Conservation (phyloP, 2,113 vertebrate genomes). For the Sorex fumeus region DNA sequence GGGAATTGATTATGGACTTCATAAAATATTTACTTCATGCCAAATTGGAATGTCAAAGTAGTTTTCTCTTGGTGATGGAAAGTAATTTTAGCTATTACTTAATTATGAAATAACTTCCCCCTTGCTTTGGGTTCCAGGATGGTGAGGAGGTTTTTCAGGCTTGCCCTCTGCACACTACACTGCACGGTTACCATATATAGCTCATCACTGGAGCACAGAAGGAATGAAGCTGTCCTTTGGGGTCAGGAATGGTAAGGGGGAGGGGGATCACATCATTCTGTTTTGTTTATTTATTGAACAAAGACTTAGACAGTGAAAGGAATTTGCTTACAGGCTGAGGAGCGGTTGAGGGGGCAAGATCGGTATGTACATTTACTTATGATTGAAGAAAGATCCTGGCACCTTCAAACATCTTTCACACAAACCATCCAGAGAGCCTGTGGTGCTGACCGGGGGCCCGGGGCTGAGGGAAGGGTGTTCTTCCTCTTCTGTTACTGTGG, state of each 20-base stretch:
- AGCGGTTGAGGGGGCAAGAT: not conserved
- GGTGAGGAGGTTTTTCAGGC: not conserved
- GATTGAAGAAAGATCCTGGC: not conserved
- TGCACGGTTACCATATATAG: not conserved
- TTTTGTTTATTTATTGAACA: not conserved
- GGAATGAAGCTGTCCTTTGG: not conserved
- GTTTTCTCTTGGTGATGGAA: not conserved
- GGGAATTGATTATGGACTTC: not conserved
- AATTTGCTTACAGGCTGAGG: not conserved
- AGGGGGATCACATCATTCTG: not conserved
- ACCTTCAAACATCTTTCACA: not conserved
- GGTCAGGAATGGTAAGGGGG: not conserved
- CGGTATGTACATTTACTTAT: accelerated
- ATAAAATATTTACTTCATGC: conserved; percentile 22
- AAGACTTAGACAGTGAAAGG: not conserved
- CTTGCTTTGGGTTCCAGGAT: not conserved
- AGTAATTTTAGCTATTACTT: conserved; percentile 51
- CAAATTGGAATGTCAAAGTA: conserved; percentile 20
- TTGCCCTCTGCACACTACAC: not conserved
- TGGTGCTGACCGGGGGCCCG: not conserved
- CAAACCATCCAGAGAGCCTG: not conserved
- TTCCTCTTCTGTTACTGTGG: not conserved
- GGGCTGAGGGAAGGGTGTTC: not conserved
- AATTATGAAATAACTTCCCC: not conserved
- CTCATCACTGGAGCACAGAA: not conserved